phyloP scores from a whole-genome alignment of 2,888 invertebrate species.

The Neoaliturus tenellus region DNA sequence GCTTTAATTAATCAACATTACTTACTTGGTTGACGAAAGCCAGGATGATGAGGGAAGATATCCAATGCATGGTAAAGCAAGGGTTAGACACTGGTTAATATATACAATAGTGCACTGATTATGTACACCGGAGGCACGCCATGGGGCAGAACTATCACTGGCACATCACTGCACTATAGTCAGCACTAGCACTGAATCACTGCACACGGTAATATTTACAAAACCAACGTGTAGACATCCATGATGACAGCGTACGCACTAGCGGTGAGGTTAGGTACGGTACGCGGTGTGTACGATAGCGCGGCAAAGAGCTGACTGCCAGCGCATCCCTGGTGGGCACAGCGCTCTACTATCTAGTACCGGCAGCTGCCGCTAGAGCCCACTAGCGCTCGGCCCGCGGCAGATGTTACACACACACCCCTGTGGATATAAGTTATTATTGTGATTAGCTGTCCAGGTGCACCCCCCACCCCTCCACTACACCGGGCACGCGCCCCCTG shows the following conservation, averaged over 20 bases:
- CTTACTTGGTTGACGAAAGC: slow-evolving; percentile 58
- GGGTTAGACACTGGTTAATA: slow-evolving; percentile 35
- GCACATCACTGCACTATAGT: slow-evolving; percentile 53
- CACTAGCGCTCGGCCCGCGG: slow-evolving; percentile 52
- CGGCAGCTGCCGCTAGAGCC: slow-evolving; percentile 52
- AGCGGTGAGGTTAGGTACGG: slow-evolving; percentile 35
- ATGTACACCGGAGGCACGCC: slow-evolving; percentile 34
- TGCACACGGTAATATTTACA: slow-evolving; percentile 12
- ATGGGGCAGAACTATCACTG: slow-evolving; percentile 31
- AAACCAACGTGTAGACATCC: slow-evolving; percentile 42
- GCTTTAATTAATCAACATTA: background rate
- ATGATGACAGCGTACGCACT: slow-evolving; percentile 53
- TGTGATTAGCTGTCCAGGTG: slow-evolving; percentile 54
- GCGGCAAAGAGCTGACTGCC: slow-evolving; percentile 55
- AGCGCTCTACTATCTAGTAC: slow-evolving; percentile 49
- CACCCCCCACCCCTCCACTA: background rate
- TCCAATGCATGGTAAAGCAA: slow-evolving; percentile 55
- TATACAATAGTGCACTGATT: slow-evolving; percentile 45
- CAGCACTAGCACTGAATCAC: slow-evolving; percentile 19
- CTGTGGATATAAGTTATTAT: slow-evolving; percentile 58
- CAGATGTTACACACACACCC: slow-evolving; percentile 56
- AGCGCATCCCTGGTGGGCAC: slow-evolving; percentile 48
- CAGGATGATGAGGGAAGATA: slow-evolving; percentile 57
- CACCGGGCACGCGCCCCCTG: slow-evolving; percentile 43
- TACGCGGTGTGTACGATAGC: slow-evolving; percentile 27